Evolutionary conservation across 2,888 invertebrate species (phyloP), one percentile per base, ranked within the genome.

Genomic region (Monochamus alternatus): DNA sequence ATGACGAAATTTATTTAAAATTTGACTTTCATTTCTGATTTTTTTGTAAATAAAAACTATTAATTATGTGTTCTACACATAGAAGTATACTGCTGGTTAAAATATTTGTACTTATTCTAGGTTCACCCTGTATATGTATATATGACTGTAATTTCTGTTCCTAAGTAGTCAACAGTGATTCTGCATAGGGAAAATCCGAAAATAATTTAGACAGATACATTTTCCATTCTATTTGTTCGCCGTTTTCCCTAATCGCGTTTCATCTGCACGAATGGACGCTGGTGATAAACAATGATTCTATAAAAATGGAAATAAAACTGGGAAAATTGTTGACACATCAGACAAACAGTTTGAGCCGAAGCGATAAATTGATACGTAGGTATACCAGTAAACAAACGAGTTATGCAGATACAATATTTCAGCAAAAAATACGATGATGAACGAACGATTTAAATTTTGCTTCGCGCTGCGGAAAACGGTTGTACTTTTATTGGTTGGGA

Each of bases 281-380:
- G 58, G 58, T 12, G 68, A 68, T 68, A 68, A 43, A 58, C 67
- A 67, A 67, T 38, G 58, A 68, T 58, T 68, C 58, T 10, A 59
- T 68, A 43, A 43, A 58, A 68, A 32, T 43, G 68, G 32, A 59
- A 68, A 68, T 68, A 68, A 68, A 68, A 38, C 7, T 32, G 66
- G 66, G 8, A 43, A 68, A 68, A 68, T 58, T 68, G 68, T 59
- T 59, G 68, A 68, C 68, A 44, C 68, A 30, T 52, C 58, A 68
- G 68, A 59, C 68, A 68, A 68, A 68, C 43, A 43, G 44, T n/a
- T 59, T 68, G 68, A 68, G 12, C 43, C 22, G n/a, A 14, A 44
- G 22, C 43, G 68, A 68, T 68, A 44, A 59, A 68, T 58, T 52
- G 58, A 59, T 38, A 59, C 59, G 30, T 55, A 22, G 22, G 22